Evolutionary conservation across 2,888 invertebrate genomes (phyloP).

Genomic region (Rapana venosa): DNA sequence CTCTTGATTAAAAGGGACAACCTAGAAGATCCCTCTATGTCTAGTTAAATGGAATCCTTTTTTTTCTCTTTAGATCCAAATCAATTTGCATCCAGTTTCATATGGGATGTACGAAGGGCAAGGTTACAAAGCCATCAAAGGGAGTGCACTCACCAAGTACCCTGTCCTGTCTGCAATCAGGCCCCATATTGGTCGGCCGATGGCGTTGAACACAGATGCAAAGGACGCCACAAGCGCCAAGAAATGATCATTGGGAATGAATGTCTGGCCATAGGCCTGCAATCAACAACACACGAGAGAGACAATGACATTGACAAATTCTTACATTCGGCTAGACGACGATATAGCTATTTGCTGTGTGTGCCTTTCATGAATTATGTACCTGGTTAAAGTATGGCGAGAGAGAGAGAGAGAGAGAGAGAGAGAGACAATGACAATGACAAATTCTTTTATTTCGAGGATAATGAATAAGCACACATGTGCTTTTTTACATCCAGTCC

Average conservation of each 20-base stretch:
- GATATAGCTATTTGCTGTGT: no score
- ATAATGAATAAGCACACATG: no score
- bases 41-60: no score
- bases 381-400: neutral
- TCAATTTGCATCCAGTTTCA: no score
- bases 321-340: no score
- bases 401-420: neutral
- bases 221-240: conserved; percentile 29
- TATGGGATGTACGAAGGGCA: neutral
- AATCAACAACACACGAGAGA: neutral
- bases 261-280: conserved; percentile 37
- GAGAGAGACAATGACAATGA: neutral
- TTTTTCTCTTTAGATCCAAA: no score
- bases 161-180: conserved; percentile 28
- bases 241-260: conserved; percentile 39
- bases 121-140: neutral
- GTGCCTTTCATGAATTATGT: no score
- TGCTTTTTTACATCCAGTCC: no score
- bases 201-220: conserved; percentile 33
- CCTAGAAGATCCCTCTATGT: no score
- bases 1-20: no score
- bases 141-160: neutral
- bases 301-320: no score
- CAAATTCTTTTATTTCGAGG: no score
- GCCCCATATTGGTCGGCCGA: conserved; percentile 39